Base-by-base conservation (phyloP, 2,888 invertebrate genomes). In the Phaedon cochleariae region DNA sequence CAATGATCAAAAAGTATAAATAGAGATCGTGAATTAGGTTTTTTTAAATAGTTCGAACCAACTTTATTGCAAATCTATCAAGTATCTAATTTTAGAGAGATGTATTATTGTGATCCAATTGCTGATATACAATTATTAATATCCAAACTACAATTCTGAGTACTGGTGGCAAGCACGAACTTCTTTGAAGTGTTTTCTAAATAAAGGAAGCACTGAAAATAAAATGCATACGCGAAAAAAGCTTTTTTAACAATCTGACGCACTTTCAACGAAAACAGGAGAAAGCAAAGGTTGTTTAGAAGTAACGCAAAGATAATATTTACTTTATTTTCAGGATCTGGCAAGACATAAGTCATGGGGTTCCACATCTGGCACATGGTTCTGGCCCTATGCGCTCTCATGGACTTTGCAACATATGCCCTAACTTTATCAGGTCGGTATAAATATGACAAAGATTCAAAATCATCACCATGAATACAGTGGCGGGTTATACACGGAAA, bases 241-340 rank as follows among this genome's bases (percentile, higher is more conserved):
- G 21, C 45, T 31, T 45, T 61, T 34, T 1, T 51, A 37, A 22
- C 45, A 20, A 15, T 17, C 12, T 55, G 52, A 63, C 52, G 46
- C 17, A 34, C 3, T 61, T 46, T 41, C 29, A 51, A 64, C 55
- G 46, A 55, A 45, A 64, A 54, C 64, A 59, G 62, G 64, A 66
- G 61, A 62, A 68, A 58, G 52, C 62, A 37, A 31, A 58, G 57
- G 21, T 58, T 63, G 52, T 63, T 63, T 59, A 20, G 48, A 63
- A 52, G 52, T 52, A 54, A 54, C 37, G 37, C 48, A 34, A 49
- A 55, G 54, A 62, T 59, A 59, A 62, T 66, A 66, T 46, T 66
- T 68, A 59, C 64, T 71, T 71, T 64, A 62, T 68, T 68, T 69
- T 59, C 68, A 66, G 70, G 49, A 65, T 60, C 63, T 62, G 62